Conservation (phyloP, 2,113 vertebrate species). For the Oreochromis spilurus region DNA sequence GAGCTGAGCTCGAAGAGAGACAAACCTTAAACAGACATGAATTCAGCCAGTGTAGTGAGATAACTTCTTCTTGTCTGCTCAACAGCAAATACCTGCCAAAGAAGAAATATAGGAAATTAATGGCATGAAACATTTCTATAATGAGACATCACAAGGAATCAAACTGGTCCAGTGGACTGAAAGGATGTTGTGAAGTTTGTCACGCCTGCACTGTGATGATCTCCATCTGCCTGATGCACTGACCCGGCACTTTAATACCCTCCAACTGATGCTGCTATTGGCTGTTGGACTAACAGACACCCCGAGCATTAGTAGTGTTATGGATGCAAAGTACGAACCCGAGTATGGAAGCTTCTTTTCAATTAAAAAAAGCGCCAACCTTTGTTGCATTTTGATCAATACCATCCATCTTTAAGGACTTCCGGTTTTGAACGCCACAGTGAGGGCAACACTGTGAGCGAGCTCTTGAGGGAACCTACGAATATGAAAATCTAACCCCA, state of each 20-base stretch:
- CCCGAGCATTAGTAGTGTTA: no score
- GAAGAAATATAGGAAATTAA: background rate
- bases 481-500: no score
- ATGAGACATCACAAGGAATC: background rate
- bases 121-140: background rate
- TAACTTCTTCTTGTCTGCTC: background rate
- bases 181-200: background rate
- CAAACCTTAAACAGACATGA: background rate
- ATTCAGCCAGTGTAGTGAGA: background rate
- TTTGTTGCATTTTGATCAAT: no score
- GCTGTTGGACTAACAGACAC: no score
- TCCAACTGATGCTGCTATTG: background rate
- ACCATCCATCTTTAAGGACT: no score
- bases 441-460: no score
- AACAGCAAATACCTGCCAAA: background rate
- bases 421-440: no score
- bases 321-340: no score
- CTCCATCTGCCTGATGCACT: background rate
- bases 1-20: background rate
- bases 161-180: background rate
- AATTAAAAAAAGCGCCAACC: no score
- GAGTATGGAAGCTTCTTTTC: no score
- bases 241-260: background rate
- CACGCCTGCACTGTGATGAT: background rate
- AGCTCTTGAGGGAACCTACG: no score